Conservation (phyloP, 2,888 invertebrate genomes). For the Kryphioiulus occultus region DNA sequence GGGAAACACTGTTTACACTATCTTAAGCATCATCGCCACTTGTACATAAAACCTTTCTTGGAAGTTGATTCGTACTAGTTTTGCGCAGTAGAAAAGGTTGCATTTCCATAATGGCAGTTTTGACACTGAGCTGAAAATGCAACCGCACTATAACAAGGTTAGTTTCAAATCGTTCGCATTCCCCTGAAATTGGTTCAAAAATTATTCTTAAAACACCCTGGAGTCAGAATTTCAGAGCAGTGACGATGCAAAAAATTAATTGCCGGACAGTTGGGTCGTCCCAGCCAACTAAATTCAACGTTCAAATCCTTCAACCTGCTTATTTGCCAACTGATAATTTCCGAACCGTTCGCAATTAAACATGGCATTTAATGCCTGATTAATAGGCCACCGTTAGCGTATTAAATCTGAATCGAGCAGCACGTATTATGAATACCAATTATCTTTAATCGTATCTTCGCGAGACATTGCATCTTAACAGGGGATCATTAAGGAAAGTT, state of each 20-base stretch:
- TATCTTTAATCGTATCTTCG: not conserved
- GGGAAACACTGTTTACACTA: no score
- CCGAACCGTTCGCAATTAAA: not conserved
- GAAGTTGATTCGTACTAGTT: no score
- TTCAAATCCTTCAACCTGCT: not conserved
- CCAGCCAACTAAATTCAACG: not conserved
- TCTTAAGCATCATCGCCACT: no score
- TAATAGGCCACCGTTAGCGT: not conserved
- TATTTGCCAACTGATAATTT: not conserved
- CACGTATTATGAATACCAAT: not conserved
- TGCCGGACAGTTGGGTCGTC: not conserved
- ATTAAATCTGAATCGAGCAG: not conserved
- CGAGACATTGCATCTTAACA: not conserved
- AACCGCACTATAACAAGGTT: not conserved
- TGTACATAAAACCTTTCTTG: no score
- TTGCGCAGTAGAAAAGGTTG: no score
- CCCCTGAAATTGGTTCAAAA: no score
- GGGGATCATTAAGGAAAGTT: not conserved
- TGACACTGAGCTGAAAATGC: not conserved
- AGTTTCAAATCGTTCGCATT: not conserved
- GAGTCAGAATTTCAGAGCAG: not conserved
- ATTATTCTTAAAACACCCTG: not conserved
- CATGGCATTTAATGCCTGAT: not conserved
- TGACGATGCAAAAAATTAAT: conserved; percentile 1
- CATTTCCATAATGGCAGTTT: no score